Conservation (phyloP, 2,797 vertebrate genomes). For the Vespertilio murinus region DNA sequence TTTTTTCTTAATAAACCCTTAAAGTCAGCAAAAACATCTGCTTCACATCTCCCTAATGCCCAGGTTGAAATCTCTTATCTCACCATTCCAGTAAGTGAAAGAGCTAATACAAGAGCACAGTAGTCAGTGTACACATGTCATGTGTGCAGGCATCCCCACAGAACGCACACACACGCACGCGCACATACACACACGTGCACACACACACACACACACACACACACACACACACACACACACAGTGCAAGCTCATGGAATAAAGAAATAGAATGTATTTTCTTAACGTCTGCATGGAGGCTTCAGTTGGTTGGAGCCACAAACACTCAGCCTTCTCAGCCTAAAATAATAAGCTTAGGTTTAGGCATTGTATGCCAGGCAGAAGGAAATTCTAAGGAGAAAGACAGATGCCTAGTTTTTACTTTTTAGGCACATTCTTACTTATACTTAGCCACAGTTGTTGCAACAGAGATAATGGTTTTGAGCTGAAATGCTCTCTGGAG, state of each 20-base stretch:
- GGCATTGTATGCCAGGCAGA: neutral
- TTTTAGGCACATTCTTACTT: neutral
- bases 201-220: too few relatives aligned
- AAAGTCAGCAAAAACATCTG: neutral
- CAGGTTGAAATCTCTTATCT: neutral
- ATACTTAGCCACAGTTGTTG: neutral
- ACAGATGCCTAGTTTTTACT: neutral
- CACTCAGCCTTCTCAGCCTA: neutral
- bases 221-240: too few relatives aligned
- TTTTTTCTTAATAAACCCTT: neutral
- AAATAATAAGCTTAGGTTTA: neutral
- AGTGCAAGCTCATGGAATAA: neutral
- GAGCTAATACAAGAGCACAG: neutral
- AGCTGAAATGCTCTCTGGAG: neutral
- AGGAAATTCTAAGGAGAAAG: neutral
- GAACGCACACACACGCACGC: neutral
- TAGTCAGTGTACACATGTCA: neutral
- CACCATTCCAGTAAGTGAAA: neutral
- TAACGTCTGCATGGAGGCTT: neutral
- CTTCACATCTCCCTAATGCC: neutral
- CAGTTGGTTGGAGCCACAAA: neutral
- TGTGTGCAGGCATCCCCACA: neutral
- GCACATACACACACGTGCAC: too few relatives aligned
- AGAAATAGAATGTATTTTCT: neutral
- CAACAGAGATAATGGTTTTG: neutral